Base-by-base conservation (phyloP, 2,113 vertebrate species). In the Saccopteryx leptura region DNA sequence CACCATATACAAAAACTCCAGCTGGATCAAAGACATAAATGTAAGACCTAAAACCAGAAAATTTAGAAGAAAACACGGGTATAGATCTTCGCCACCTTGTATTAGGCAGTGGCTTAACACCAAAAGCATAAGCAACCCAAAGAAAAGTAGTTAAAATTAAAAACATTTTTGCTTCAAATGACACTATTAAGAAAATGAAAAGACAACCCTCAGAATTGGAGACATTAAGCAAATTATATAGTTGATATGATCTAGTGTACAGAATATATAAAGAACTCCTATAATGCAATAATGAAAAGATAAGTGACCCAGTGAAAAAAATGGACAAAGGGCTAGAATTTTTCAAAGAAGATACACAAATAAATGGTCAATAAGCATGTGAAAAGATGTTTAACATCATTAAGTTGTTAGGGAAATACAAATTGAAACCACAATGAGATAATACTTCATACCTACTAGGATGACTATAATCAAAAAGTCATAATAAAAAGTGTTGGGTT, bases 171-270 rank as follows among this genome's bases (percentile, higher is more conserved):
- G 26, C 31, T 78, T 91, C 50, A 83, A 52, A 78, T 46, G 50
- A 66, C 50, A 48, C n/a, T 83, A 24, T 50, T 33, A 85, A 88
- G 75, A 39, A 93, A 89, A 11, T 89, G 9, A 80, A 86, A 88
- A 76, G 61, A 69, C n/a, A 65, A 0, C 26, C 21, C 9, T 68
- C 31, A 92, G 52, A 48, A 84, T 69, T 61, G 79, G 54, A 58
- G 31, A 75, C 6, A 48, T 91, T 71, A 81, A 78, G n/a, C 28
- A 82, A 33, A 52, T 91, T 31, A 19, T 80, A 4, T 75, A 28
- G 90, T 18, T 71, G 52, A 46, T 93, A 76, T 3, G 19, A 48
- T 72, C 19, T 83, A 17, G 54, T 90, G 26, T 91, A 63, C 26
- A 69, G 52, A 86, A 71, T 71, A 71, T 71, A 26, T 46, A 63